Evolutionary conservation across 2,797 vertebrate genomes (phyloP).

Genomic region (Zalophus californianus): DNA sequence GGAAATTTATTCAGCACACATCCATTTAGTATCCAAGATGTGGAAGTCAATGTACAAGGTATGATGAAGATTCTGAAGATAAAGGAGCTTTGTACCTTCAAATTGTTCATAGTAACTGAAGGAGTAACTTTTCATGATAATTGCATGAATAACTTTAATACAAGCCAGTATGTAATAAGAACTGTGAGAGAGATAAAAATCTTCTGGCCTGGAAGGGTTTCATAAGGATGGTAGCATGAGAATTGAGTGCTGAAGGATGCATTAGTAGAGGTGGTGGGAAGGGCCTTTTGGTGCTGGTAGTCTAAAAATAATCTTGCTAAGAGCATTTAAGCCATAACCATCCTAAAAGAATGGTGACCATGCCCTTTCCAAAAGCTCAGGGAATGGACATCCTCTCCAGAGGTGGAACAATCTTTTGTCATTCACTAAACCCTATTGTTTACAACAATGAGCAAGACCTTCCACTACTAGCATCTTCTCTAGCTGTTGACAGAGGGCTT

Average conservation of each 20-base stretch:
- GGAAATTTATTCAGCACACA: conserved; percentile 40
- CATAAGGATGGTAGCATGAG: background rate
- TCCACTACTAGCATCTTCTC: background rate
- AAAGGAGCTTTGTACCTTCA: background rate
- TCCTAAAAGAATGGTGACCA: background rate
- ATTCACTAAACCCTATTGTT: background rate
- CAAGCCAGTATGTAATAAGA: background rate
- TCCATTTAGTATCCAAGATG: background rate
- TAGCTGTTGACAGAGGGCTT: background rate
- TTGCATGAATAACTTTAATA: background rate
- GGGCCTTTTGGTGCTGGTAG: background rate
- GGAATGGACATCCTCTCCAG: background rate
- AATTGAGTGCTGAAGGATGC: background rate
- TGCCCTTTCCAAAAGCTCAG: background rate
- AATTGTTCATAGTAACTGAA: background rate
- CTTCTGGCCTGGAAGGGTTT: background rate
- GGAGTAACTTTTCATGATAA: background rate
- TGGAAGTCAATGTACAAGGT: background rate
- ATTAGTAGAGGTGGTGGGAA: background rate
- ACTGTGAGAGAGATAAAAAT: background rate
- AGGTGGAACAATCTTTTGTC: background rate
- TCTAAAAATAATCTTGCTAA: background rate
- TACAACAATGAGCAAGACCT: background rate
- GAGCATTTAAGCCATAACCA: background rate
- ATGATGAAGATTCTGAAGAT: background rate